phyloP scores from a whole-genome alignment of 2,888 invertebrate species.

The Dione juno region DNA sequence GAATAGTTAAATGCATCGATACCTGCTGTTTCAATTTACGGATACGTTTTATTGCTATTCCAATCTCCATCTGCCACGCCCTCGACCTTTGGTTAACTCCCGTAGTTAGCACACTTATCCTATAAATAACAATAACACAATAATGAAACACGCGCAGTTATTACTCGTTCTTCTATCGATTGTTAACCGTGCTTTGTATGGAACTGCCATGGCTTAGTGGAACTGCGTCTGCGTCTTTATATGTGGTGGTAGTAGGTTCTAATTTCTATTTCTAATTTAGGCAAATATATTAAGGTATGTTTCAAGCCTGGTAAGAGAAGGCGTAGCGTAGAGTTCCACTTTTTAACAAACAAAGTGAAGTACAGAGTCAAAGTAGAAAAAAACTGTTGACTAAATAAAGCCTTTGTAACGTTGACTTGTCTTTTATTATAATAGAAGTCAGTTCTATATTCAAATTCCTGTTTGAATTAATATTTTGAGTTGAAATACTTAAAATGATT shows the following conservation, averaged over 20 bases:
- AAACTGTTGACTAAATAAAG: no score
- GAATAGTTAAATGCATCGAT: constrained; percentile 58
- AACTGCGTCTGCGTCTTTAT: not conserved
- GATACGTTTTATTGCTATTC: constrained; percentile 73
- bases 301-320: no score
- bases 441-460: no score
- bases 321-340: no score
- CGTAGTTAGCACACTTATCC: constrained; percentile 25
- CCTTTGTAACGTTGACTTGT: no score
- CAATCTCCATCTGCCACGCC: constrained; percentile 71
- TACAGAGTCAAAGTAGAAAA: no score
- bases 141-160: constrained; percentile 23
- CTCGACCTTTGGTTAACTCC: constrained; percentile 60
- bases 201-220: not conserved
- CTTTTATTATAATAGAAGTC: no score
- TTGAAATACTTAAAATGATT: no score
- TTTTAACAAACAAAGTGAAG: no score
- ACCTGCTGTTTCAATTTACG: constrained; percentile 80
- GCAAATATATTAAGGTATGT: no score
- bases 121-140: constrained; percentile 13
- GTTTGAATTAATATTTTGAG: no score
- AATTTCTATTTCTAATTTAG: not conserved
- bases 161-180: constrained; percentile 13
- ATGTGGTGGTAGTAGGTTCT: not conserved
- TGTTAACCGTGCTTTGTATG: constrained; percentile 11